Evolutionary conservation across 2,113 vertebrate species (phyloP).

Genomic region (Pedionomus torquatus): DNA sequence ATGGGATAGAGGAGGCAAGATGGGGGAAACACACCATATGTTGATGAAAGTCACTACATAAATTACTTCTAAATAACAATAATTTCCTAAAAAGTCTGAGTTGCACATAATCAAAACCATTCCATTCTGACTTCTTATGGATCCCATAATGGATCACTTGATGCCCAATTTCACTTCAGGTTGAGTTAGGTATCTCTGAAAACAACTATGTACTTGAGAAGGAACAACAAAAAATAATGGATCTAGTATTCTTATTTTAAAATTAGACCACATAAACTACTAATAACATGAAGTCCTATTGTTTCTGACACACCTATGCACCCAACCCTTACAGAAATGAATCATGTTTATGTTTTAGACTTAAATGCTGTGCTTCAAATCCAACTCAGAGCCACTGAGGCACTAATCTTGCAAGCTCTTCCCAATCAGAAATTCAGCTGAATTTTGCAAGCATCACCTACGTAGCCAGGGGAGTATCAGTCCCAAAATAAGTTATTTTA

Average conservation of each 20-base stretch:
- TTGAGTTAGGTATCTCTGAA: background rate
- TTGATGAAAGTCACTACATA: background rate
- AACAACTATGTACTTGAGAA: background rate
- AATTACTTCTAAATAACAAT: background rate
- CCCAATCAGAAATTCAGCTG: background rate
- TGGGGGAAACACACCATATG: background rate
- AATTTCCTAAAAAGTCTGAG: background rate
- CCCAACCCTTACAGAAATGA: background rate
- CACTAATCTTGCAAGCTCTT: background rate
- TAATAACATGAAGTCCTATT: background rate
- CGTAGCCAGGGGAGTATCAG: background rate
- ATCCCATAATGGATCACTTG: background rate
- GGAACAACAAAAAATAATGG: background rate
- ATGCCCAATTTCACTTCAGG: background rate
- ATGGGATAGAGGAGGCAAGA: background rate
- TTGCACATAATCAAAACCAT: background rate
- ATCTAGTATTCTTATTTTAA: background rate
- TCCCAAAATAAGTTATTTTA: background rate
- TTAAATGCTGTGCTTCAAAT: background rate
- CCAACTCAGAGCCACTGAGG: background rate
- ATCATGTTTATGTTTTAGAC: background rate
- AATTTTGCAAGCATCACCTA: background rate
- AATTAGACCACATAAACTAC: background rate
- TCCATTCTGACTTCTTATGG: background rate
- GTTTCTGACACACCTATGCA: background rate